Conservation (phyloP, 2,797 vertebrate species). For the Pteropus rufus region DNA sequence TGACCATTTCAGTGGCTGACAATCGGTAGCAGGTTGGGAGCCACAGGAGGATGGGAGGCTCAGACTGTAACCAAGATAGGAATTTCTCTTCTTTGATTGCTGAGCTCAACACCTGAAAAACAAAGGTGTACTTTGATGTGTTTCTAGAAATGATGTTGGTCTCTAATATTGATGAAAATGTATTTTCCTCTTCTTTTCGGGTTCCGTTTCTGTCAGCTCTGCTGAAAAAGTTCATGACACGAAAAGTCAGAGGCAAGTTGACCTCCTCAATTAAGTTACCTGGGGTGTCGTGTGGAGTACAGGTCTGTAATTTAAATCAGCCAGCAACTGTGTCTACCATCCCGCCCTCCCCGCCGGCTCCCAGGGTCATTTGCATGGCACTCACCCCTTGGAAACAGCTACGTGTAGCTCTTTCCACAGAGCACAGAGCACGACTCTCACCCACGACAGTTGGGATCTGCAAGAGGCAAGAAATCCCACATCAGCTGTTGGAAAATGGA, state of each 20-base stretch:
- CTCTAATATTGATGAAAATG: neutral
- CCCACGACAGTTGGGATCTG: conserved; percentile 88
- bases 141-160: neutral
- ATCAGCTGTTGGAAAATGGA: conserved; percentile 18
- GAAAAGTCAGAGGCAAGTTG: neutral
- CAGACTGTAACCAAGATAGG: conserved; percentile 86
- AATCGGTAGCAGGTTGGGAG: conserved; percentile 86
- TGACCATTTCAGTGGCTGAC: conserved; percentile 81
- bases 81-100: conserved; percentile 83
- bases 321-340: neutral
- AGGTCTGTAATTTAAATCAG: neutral
- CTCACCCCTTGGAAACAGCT: conserved; percentile 86
- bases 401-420: conserved; percentile 82
- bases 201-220: neutral
- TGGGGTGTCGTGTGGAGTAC: neutral
- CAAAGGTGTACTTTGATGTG: neutral
- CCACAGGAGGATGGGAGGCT: conserved; percentile 89
- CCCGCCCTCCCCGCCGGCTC: neutral
- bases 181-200: neutral
- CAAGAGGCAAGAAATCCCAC: conserved; percentile 32
- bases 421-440: conserved; percentile 81
- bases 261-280: neutral
- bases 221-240: neutral
- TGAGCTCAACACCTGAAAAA: conserved; percentile 82
- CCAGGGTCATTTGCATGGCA: conserved; percentile 9